Evolutionary conservation across 1,140 invertebrate species (phyloP), one percentile per base, ranked within the genome.

Genomic region (Penaeus japonicus): DNA sequence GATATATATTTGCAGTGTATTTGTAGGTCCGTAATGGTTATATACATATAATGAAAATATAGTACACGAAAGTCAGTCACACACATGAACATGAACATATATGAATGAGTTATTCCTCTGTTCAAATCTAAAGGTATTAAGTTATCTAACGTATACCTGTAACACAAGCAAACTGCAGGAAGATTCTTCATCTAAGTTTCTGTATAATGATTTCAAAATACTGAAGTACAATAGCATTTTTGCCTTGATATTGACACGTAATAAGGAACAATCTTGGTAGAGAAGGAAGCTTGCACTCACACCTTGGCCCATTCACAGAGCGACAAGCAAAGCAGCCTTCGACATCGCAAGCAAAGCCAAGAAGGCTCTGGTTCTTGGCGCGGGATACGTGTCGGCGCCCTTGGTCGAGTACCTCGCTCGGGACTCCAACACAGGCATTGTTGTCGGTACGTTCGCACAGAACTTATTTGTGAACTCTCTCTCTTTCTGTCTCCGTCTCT

Each of bases 341-440:
- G 84, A 79, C 18, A 77, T 81, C 4, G 84, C 88, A 22, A 65
- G 80, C 12, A 89, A 90, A 10, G 83, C 87, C 1, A 93, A 94
- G 87, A 93, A 93, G 90, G 96, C 98, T 1, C 93, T 99, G 2
- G 95, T 99, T 0, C 93, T 99, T 4, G 99, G 99, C 0, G 97
- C 99, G 77, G 99, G 99, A 7, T 96, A 98, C 91, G 99, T 99
- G 0, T 96, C 97, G 7, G 95, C 95, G 0, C 99, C 99, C 0
- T 93, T 99, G 1, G 96, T 99, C 0, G 98, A 99, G 92, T 99
- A 99, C 93, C 94, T 99, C 4, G 94, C 97, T 62, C 94, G 96
- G 77, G 96, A 99, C 92, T 94, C 95, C 70, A 91, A 95, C 87
- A 93, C 97, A 15, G 94, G 94, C 24, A 95, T 99, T 27, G 97